A percentile compares a stretch with the other conserved stretches of the same genome.
Evolutionary conservation across 2,888 invertebrate species (phyloP).

Genomic region (Eucera pruinosa): DNA sequence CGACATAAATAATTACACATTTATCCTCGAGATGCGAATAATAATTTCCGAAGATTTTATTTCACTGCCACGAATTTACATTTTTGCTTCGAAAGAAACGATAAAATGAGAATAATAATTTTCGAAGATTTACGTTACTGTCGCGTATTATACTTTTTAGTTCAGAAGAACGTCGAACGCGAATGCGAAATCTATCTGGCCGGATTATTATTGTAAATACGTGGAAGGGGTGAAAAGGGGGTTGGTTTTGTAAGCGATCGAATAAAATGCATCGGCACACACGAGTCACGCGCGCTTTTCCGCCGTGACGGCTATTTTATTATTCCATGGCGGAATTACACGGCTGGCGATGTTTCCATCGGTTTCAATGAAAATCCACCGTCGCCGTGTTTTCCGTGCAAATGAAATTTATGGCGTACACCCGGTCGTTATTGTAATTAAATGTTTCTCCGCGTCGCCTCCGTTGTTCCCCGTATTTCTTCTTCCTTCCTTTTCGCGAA

Average conservation of each 20-base stretch:
- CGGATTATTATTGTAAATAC: not conserved
- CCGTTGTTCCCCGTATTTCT: not conserved
- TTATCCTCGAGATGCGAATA: no score
- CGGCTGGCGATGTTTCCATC: not conserved
- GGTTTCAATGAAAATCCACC: slow-evolving; percentile 4
- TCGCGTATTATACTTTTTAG: no score
- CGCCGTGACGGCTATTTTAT: not conserved
- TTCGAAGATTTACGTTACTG: no score
- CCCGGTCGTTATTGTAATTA: slow-evolving; percentile 16
- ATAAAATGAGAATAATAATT: no score
- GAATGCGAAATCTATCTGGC: no score
- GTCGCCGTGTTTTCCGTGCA: not conserved
- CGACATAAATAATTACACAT: no score
- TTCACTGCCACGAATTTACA: no score
- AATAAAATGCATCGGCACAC: not conserved
- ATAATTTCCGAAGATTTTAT: no score
- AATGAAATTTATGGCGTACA: slow-evolving; percentile 13
- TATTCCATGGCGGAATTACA: slow-evolving; percentile 2
- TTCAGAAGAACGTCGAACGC: no score
- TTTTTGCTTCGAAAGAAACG: no score
- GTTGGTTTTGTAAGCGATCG: not conserved
- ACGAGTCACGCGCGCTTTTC: not conserved
- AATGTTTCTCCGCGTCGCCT: not conserved
- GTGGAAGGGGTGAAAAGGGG: not conserved
- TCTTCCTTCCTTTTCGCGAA: no score